These are phyloP conservation scores for Machimus rusticus DNA, from an alignment of 2,888 invertebrate species.

Conservation along the genomic window DNA sequence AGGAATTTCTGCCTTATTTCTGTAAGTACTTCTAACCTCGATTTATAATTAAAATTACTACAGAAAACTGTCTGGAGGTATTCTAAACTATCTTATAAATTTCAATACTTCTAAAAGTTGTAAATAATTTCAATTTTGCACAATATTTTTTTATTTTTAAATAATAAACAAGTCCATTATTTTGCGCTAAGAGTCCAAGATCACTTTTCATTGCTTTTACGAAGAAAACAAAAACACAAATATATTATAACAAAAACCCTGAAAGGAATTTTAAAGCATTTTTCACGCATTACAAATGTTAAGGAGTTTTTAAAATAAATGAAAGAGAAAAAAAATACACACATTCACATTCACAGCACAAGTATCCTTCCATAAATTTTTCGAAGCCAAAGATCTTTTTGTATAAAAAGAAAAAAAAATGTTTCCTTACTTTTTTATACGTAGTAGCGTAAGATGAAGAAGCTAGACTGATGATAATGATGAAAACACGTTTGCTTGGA, in stretches of 20 bases:
- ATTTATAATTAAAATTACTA: neutral
- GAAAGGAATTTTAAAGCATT: neutral
- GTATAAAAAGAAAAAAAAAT: neutral
- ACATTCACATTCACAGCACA: constrained; percentile 2
- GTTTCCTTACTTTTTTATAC: constrained; percentile 18
- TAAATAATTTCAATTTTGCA: neutral
- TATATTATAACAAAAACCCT: neutral
- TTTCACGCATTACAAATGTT: neutral
- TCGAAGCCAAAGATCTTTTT: constrained; percentile 30
- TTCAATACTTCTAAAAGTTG: neutral
- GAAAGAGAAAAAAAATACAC: neutral
- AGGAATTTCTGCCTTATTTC: neutral
- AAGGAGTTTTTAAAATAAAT: neutral
- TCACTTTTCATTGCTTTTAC: neutral
- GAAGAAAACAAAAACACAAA: neutral
- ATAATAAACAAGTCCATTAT: neutral
- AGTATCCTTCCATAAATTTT: constrained; percentile 28
- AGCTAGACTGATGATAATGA: constrained; percentile 17
- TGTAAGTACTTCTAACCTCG: neutral
- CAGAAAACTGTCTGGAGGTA: neutral
- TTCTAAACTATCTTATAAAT: neutral
- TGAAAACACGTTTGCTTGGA: neutral
- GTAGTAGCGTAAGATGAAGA: constrained; percentile 1
- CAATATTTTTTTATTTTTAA: neutral
- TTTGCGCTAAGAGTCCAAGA: neutral